Evolutionary conservation across 2,113 vertebrate species (phyloP), one percentile per base, ranked within the genome.

Genomic region (Bos javanicus): DNA sequence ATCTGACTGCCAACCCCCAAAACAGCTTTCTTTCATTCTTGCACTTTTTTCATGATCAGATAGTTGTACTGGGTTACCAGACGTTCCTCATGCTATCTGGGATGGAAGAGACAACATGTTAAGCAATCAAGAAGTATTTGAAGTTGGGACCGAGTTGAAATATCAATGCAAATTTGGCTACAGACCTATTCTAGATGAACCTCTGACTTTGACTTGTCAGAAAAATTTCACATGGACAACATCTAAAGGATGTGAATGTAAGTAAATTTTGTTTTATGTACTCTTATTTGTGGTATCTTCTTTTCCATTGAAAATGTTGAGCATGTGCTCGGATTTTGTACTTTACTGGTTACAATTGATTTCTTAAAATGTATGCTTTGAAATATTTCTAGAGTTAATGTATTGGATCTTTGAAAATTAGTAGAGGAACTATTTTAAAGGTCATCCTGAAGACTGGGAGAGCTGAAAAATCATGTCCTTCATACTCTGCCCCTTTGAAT

Each of bases 171-270:
- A 93, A 5, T 21, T 39, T 74, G 90, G 97, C 30, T 95, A 93
- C 26, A 57, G 16, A 36, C 8, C 36, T 13, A 2, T 1, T 48
- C 9, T 36, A 60, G 28, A 50, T 12, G 60, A 62, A 1, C 14
- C 52, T 36, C 59, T 81, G 60, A 76, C 2, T 50, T 74, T 74
- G 36, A 96, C 33, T 23, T 97, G 97, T 56, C 97, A 52, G 90
- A 21, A 96, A 76, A 95, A 93, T 30, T 85, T 93, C 33, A 87
- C 12, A 0, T 97, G 95, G 97, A 11, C 57, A 17, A 0, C 28
- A 90, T 43, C 81, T 6, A 71, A 64, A n/a, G 86, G 90, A 16
- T 97, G 97, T 87, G 60, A 95, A 46, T 74, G 93, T 97, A 96
- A 97, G 95, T 74, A 13, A 46, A 14, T 4, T 25, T 9, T n/a